These are phyloP conservation scores for Agonopterix subpropinquella DNA, from an alignment of 2,888 invertebrate species.

Conservation along the genomic window DNA sequence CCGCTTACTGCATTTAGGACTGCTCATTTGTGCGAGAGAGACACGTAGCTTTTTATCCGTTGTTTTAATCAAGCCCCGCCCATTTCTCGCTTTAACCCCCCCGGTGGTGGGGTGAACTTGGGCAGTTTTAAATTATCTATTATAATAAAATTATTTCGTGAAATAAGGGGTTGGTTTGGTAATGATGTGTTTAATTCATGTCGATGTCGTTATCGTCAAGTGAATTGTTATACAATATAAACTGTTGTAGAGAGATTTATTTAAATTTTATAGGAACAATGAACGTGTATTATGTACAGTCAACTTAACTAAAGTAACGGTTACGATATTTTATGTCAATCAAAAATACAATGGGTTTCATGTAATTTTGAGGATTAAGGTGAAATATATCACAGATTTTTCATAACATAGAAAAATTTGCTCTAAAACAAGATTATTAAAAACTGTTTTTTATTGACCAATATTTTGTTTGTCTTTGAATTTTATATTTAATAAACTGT, in stretches of 20 bases:
- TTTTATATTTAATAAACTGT: no score
- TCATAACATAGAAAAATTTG: no score
- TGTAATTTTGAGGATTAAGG: no score
- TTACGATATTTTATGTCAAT: no score
- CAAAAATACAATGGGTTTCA: no score
- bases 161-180: constrained; percentile 74
- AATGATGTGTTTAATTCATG: constrained; percentile 71
- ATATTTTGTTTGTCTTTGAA: no score
- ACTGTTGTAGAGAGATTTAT: not conserved
- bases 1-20: constrained; percentile 63
- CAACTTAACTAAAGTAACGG: no score
- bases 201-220: constrained; percentile 43
- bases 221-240: constrained; percentile 2
- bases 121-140: constrained; percentile 75
- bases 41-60: constrained; percentile 48
- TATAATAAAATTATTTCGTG: constrained; percentile 73
- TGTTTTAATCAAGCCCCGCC: constrained; percentile 58
- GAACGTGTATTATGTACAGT: no score
- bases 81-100: constrained; percentile 59
- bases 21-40: constrained; percentile 70
- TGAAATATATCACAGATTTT: no score
- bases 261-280: no score
- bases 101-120: constrained; percentile 64
- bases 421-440: no score
- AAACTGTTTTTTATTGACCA: no score